These are phyloP conservation scores for Clarias pachynema DNA, from an alignment of 2,797 vertebrate species.

Conservation along the genomic window DNA sequence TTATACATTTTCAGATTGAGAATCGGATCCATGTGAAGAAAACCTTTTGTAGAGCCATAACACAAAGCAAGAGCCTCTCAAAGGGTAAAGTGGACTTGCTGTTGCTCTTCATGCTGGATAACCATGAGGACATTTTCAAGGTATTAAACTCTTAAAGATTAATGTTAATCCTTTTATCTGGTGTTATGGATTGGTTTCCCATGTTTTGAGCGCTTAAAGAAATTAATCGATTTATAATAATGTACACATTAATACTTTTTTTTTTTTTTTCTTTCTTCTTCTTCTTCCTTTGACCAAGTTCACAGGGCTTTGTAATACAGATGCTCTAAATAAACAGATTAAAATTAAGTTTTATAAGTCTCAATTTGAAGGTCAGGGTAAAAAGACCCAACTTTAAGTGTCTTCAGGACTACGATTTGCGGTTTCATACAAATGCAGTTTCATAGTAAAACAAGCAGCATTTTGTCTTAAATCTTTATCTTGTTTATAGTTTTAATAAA, in stretches of 20 bases:
- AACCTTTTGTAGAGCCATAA: constrained; percentile 84
- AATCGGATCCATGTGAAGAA: constrained; percentile 89
- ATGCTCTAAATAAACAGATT: neutral
- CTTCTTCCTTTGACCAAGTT: neutral
- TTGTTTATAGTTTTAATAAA: neutral
- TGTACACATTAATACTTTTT: neutral
- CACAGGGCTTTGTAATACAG: neutral
- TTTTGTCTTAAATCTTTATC: neutral
- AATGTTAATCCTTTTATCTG: too few species aligned
- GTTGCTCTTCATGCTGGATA: constrained; percentile 90
- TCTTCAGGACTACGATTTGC: neutral
- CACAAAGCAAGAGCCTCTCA: constrained; percentile 83
- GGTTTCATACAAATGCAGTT: too few species aligned
- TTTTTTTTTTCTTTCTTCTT: neutral
- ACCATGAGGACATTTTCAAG: constrained; percentile 90
- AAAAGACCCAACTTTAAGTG: neutral
- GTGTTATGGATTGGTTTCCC: too few species aligned
- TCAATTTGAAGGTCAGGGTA: neutral
- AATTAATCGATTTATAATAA: neutral
- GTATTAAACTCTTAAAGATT: constrained; percentile 61
- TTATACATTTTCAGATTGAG: constrained; percentile 74
- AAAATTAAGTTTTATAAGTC: neutral
- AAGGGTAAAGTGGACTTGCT: constrained; percentile 90
- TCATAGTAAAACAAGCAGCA: neutral
- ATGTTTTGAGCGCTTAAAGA: too few species aligned